Conservation (phyloP, 2,888 invertebrate species). For the Drosophila robusta region DNA sequence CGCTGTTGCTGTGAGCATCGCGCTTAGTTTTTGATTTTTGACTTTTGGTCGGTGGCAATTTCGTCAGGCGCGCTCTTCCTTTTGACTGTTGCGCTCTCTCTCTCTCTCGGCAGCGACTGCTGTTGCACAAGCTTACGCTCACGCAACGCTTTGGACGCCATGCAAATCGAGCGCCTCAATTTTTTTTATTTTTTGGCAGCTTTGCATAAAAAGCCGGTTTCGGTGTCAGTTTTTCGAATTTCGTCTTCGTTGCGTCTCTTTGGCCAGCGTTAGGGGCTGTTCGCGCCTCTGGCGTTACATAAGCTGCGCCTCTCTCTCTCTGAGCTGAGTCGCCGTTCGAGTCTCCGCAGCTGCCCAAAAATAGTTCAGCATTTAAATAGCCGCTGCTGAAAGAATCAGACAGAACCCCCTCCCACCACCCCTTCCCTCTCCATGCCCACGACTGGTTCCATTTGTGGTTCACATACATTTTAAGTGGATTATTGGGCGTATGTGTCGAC, state of each 20-base stretch:
- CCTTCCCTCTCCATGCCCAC: not conserved
- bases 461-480: slow-evolving; percentile 65
- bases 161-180: slow-evolving; percentile 12
- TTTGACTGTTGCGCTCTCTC: slow-evolving; percentile 31
- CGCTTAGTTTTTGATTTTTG: not conserved
- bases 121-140: slow-evolving; percentile 72
- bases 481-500: slow-evolving; percentile 55
- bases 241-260: slow-evolving; percentile 28
- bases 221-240: slow-evolving; percentile 30
- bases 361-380: slow-evolving; percentile 50
- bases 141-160: slow-evolving; percentile 57
- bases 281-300: slow-evolving; percentile 57
- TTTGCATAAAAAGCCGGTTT: slow-evolving; percentile 79
- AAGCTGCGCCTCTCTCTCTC: slow-evolving; percentile 32
- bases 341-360: slow-evolving; percentile 40
- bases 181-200: slow-evolving; percentile 61
- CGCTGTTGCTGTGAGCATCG: slow-evolving; percentile 45
- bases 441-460: slow-evolving; percentile 1
- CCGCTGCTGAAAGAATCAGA: slow-evolving; percentile 32
- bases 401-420: not conserved
- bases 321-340: slow-evolving; percentile 6
- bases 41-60: not conserved
- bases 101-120: not conserved
- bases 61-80: slow-evolving; percentile 24
- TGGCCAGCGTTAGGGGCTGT: slow-evolving; percentile 68